A percentile compares a stretch with the other conserved stretches of the same genome.
Conservation (phyloP, 37 sponge, comb jelly and placozoan genomes). For the Cliona cf. orientalis region DNA sequence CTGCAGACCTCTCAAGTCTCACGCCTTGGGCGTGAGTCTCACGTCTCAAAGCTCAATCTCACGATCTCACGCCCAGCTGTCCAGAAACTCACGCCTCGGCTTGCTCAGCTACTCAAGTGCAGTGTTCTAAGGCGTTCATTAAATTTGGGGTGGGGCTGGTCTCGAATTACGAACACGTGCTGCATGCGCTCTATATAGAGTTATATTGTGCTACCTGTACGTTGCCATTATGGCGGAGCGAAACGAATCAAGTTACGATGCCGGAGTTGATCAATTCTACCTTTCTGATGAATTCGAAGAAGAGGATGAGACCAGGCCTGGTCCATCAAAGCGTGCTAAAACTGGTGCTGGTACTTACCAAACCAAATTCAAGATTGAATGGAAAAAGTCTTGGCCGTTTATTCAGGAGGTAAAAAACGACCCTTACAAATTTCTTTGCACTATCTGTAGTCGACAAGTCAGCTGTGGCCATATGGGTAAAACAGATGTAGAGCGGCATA, state of each 20-base stretch:
- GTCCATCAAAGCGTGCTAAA: background rate
- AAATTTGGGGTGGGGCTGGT: too few relatives aligned
- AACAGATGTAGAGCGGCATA: constrained; percentile 30
- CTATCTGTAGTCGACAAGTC: constrained; percentile 17
- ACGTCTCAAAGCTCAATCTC: background rate
- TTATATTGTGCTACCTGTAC: too few relatives aligned
- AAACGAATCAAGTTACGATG: too few relatives aligned
- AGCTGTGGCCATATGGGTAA: constrained; percentile 35
- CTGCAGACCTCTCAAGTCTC: too few relatives aligned
- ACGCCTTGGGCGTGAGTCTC: too few relatives aligned
- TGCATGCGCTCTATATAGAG: too few relatives aligned
- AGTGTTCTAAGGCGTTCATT: too few relatives aligned
- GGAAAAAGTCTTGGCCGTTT: constrained; percentile 22
- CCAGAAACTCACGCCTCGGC: background rate
- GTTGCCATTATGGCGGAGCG: too few relatives aligned
- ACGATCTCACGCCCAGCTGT: background rate
- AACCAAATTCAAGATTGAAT: constrained; percentile 10
- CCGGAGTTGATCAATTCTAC: too few relatives aligned
- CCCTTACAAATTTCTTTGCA: constrained; percentile 9
- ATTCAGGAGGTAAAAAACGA: constrained; percentile 3
- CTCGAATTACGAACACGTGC: too few relatives aligned
- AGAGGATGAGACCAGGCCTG: background rate
- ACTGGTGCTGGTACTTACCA: constrained; percentile 21
- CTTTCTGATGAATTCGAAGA: too few relatives aligned
- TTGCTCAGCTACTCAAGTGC: too few relatives aligned